Conservation (phyloP, 2,888 invertebrate genomes). For the Drosophila rellima region DNA sequence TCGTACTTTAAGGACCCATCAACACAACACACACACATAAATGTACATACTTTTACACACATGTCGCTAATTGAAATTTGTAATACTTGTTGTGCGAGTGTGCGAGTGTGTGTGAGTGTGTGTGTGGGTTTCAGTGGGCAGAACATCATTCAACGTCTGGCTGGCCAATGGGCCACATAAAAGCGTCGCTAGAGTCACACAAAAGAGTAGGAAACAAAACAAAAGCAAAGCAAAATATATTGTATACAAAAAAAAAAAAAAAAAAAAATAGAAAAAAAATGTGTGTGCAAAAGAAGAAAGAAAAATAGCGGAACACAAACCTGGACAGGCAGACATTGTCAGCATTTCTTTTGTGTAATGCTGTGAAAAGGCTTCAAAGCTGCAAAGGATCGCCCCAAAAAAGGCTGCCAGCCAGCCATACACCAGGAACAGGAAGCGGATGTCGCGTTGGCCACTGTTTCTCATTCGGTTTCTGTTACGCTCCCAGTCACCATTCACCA, state of each 20-base stretch:
- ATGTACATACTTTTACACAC: conserved; percentile 23
- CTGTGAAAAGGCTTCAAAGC: conserved; percentile 78
- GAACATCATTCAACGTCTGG: conserved; percentile 55
- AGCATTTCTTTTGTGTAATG: conserved; percentile 70
- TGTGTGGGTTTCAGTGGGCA: conserved; percentile 21
- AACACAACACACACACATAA: conserved; percentile 15
- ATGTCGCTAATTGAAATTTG: conserved; percentile 76
- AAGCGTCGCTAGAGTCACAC: conserved; percentile 44
- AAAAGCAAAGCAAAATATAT: conserved; percentile 5
- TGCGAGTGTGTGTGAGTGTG: conserved; percentile 1
- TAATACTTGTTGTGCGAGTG: conserved; percentile 51
- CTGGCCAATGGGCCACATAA: conserved; percentile 64
- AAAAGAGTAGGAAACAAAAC: conserved; percentile 31
- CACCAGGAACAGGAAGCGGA: conserved; percentile 74
- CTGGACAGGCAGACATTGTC: conserved; percentile 72
- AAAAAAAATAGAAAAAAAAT: conserved; percentile 3
- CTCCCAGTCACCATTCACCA: conserved; percentile 18
- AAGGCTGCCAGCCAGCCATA: conserved; percentile 27
- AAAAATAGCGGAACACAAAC: conserved; percentile 61
- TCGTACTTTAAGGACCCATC: conserved; percentile 46
- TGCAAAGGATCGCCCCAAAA: conserved; percentile 51
- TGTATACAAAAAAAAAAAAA: background rate
- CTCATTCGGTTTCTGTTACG: conserved; percentile 26
- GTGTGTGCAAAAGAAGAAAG: conserved; percentile 45
- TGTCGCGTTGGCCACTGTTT: conserved; percentile 76